Base-by-base conservation (phyloP, 2,888 invertebrate species). In the Glyphotaelius pellucidus region DNA sequence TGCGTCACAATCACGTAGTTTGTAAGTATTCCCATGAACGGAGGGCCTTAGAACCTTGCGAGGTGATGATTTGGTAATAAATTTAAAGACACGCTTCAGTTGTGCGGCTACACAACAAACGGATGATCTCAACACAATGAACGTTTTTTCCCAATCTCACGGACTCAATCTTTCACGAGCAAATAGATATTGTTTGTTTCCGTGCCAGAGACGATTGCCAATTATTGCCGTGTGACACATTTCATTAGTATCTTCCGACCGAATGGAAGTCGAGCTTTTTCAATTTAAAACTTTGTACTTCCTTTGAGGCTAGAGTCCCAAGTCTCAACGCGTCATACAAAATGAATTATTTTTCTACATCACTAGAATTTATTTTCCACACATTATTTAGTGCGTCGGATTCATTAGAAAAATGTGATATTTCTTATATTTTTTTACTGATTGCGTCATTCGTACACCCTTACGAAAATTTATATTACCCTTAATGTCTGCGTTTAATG, bases 121-220 rank as follows among this genome's bases (percentile, higher is more conserved):
- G 67, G n/a, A 67, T 67, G 67, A 67, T 67, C 67, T 25, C n/a
- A 67, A 67, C 67, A 67, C 67, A 67, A 25, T 67, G 67, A 67
- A 67, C 67, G 67, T 67, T 67, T 67, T 67, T n/a, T 67, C 25
- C n/a, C n/a, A 67, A 67, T 67, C 67, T 67, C 67, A 67, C 67
- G 67, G 67, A 67, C 67, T 67, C 67, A n/a, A 67, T 25, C 67
- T 67, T 25, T 67, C 67, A 67, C 67, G 67, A 67, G 25, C 67
- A 67, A 67, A n/a, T 67, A 67, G 25, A 67, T 67, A 67, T 67
- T 67, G 67, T 83, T 83, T 32, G 83, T 83, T 83, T 32, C 83
- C 83, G 25, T 83, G 83, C 83, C 83, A 83, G 25, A 83, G 38
- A 83, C 35, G 32, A 83, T 83, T 83, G 35, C 83, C 83, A 83